These are phyloP conservation scores for Thyatira batis DNA, from an alignment of 2,888 invertebrate species.

Conservation along the genomic window DNA sequence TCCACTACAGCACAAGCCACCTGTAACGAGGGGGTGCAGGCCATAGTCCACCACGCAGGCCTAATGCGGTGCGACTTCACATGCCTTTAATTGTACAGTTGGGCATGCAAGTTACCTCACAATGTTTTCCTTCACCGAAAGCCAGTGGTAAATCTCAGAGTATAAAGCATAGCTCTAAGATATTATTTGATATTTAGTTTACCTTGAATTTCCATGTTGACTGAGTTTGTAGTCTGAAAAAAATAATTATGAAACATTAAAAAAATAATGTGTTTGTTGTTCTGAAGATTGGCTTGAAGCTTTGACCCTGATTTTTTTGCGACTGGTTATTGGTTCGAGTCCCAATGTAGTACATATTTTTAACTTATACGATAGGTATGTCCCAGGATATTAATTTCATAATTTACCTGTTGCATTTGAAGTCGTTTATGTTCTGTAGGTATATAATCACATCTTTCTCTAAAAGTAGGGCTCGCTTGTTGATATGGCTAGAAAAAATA, in stretches of 20 bases:
- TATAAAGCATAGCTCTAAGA: neutral
- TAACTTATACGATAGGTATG: neutral
- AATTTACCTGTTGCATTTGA: no score
- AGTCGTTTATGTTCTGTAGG: conserved; percentile 5
- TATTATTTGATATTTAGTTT: conserved; percentile 9
- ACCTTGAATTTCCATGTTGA: conserved; percentile 65
- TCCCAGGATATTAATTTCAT: neutral
- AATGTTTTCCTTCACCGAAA: no score
- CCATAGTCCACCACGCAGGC: no score
- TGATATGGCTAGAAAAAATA: conserved; percentile 25
- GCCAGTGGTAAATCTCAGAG: neutral
- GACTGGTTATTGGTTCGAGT: neutral
- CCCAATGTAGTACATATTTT: neutral
- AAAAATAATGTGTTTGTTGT: no score
- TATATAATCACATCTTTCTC: conserved; percentile 17
- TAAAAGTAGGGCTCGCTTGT: conserved; percentile 21
- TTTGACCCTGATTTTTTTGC: no score
- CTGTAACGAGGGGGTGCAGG: no score
- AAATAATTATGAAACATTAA: conserved; percentile 2
- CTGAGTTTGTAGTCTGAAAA: conserved; percentile 46
- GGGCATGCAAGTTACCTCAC: no score
- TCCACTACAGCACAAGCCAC: no score
- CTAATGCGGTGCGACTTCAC: no score
- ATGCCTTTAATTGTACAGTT: no score
- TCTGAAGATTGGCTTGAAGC: no score